A percentile compares a stretch with the other conserved stretches of the same genome.
phyloP scores from a whole-genome alignment of 1,140 invertebrate genomes.

The Aphis gossypii region DNA sequence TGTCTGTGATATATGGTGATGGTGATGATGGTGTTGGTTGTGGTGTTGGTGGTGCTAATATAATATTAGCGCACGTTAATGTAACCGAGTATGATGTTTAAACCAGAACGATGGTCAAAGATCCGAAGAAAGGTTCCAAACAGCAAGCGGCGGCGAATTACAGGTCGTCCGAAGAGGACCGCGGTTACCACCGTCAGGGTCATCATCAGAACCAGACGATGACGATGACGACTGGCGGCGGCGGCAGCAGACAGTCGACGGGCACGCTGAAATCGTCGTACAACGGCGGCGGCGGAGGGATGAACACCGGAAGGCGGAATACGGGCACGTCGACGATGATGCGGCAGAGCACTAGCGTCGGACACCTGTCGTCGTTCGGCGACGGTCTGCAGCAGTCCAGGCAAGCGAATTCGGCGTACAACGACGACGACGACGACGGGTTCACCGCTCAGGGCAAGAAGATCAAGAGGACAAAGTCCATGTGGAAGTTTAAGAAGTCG shows the following conservation, averaged over 20 bases:
- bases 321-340: slow-evolving; percentile 58
- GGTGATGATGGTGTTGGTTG: neutral
- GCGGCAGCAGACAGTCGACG: neutral
- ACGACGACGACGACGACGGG: slow-evolving; percentile 59
- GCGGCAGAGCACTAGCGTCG: slow-evolving; percentile 47
- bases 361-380: slow-evolving; percentile 55
- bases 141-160: neutral
- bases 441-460: slow-evolving; percentile 61
- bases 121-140: slow-evolving; percentile 12
- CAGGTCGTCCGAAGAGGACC: neutral
- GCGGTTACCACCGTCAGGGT: neutral
- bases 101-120: slow-evolving; percentile 28
- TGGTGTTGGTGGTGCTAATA: neutral
- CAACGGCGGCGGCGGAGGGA: neutral
- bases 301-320: slow-evolving; percentile 59
- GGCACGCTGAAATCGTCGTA: slow-evolving; percentile 46
- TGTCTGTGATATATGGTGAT: neutral
- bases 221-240: neutral
- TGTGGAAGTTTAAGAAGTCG: slow-evolving; percentile 81
- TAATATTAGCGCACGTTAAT: neutral
- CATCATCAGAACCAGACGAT: neutral
- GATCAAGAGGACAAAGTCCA: slow-evolving; percentile 80
- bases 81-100: slow-evolving; percentile 31
- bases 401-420: neutral
- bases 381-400: neutral